phyloP scores from a whole-genome alignment of 2,888 invertebrate species.

The Liposcelis brunnea region DNA sequence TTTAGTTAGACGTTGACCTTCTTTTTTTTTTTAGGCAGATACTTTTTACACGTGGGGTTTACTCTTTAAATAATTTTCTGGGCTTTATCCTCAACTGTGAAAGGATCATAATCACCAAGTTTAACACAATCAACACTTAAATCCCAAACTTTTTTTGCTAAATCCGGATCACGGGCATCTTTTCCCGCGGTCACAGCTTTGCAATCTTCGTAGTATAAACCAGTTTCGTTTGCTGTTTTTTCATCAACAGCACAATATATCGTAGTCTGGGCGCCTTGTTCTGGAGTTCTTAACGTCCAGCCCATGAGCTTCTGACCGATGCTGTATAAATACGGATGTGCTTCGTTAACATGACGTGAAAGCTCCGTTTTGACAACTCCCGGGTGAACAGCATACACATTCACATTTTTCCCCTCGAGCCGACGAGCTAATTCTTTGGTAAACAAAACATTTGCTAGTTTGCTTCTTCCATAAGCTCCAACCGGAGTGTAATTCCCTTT shows the following conservation, averaged over 20 bases:
- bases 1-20: no score
- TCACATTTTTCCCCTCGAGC: conserved; percentile 20
- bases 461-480: conserved; percentile 25
- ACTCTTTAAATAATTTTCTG: no score
- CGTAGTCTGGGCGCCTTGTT: conserved; percentile 29
- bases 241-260: conserved; percentile 27
- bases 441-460: conserved; percentile 20
- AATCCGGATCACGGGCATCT: conserved; percentile 15
- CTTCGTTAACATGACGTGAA: conserved; percentile 16
- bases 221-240: conserved; percentile 27
- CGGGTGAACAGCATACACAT: conserved; percentile 14
- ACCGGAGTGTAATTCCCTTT: conserved; percentile 18
- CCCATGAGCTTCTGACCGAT: conserved; percentile 22
- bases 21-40: no score
- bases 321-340: conserved; percentile 9
- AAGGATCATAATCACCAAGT: conserved; percentile 13
- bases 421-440: conserved; percentile 22
- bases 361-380: conserved; percentile 12
- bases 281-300: conserved; percentile 22
- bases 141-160: conserved; percentile 19
- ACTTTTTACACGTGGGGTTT: no score
- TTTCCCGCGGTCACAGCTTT: conserved; percentile 13
- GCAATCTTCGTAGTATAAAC: conserved; percentile 24
- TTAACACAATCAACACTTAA: conserved; percentile 18
- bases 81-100: conserved; percentile 8